A percentile compares a stretch with the other conserved stretches of the same genome.
phyloP scores from a whole-genome alignment of 2,888 invertebrate genomes.

The Ligdia adustata region DNA sequence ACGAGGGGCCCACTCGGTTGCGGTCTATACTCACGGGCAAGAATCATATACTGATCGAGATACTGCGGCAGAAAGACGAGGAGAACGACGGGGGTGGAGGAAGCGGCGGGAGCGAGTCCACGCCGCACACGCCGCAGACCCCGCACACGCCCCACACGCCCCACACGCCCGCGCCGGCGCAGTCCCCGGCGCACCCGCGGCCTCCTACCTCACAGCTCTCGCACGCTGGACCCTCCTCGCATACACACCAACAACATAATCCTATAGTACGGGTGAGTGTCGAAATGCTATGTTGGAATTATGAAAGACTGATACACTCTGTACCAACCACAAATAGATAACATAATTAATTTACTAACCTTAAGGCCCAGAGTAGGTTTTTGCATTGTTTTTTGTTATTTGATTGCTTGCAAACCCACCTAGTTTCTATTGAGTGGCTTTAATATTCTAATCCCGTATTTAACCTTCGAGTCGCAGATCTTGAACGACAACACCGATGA shows the following conservation, averaged over 20 bases:
- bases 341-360: no score
- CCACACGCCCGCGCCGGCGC: slow-evolving; percentile 54
- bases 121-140: slow-evolving; percentile 72
- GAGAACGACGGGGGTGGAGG: slow-evolving; percentile 72
- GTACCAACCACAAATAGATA: no score
- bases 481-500: slow-evolving; percentile 93
- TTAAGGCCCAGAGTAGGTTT: no score
- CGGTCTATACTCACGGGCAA: slow-evolving; percentile 27
- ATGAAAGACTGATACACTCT: no score
- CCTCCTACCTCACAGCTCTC: slow-evolving; percentile 44
- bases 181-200: slow-evolving; percentile 46
- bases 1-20: slow-evolving; percentile 33
- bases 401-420: no score
- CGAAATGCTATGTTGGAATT: no score
- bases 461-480: slow-evolving; percentile 76
- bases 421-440: background rate
- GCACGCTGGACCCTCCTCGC: slow-evolving; percentile 37
- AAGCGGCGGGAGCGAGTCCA: slow-evolving; percentile 68
- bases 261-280: slow-evolving; percentile 76
- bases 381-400: no score
- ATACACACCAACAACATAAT: slow-evolving; percentile 60
- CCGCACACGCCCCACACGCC: slow-evolving; percentile 65
- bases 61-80: slow-evolving; percentile 71
- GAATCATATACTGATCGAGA: slow-evolving; percentile 70
- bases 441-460: slow-evolving; percentile 35